Evolutionary conservation across 2,797 vertebrate species (phyloP), one percentile per base, ranked within the genome.

Genomic region (Phylloscopus collybita): DNA sequence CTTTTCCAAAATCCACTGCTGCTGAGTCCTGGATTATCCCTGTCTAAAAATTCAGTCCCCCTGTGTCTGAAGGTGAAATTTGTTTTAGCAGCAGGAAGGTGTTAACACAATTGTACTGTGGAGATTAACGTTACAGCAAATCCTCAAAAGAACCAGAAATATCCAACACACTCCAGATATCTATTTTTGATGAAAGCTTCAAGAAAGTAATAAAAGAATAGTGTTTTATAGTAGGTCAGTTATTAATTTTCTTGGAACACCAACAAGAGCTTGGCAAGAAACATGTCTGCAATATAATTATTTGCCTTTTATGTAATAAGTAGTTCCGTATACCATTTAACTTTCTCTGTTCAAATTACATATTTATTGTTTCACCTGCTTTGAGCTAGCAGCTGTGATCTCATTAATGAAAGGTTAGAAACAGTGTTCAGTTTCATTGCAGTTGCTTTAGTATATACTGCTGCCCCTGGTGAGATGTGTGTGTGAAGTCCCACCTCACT

Each of bases 81-180:
- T 84, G 47, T 80, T 90, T 95, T 94, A 93, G 79, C 89, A 85
- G 89, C 26, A 25, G 78, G 95, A 94, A 96, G 83, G 92, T 93
- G 94, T 95, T 97, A 96, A 97, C 86, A 86, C 67, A 91, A 93
- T 75, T 0, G 0, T 70, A 70, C 53, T 85, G 89, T 78, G 75
- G 72, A 94, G 88, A 93, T 96, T 97, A 96, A 93, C 1, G 0
- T 90, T 94, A 66, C 40, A 87, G 70, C 34, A 93, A 90, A 94
- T 86, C 92, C 81, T 96, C 91, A 88, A 92, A 97, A 96, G 92
- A 88, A 91, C n/a, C 59, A 95, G 82, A 95, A 95, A 93, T 76
- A 95, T 69, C 61, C 71, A 80, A 65, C 38, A 65, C 57, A 91
- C 36, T 94, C 17, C 32, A 95, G 86, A 92, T 59, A 92, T 23